Evolutionary conservation across 2,888 invertebrate genomes (phyloP), one percentile per base, ranked within the genome.

Genomic region (Polydrusus pterygomalis): DNA sequence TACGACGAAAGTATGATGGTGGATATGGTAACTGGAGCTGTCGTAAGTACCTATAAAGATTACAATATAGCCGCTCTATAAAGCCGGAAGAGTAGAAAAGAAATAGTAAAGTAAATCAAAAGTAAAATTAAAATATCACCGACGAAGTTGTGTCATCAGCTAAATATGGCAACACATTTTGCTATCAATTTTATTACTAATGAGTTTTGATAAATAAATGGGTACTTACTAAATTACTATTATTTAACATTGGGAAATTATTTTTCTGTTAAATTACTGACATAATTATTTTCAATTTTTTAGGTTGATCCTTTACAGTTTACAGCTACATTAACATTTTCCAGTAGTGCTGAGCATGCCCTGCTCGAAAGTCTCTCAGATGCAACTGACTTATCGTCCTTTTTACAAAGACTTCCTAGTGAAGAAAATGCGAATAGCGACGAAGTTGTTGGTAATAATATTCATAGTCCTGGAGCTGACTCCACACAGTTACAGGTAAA

Each of bases 281-380:
- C 25, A 3, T 25, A 25, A 25, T 15, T 20, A 6, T 10, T 34
- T 67, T 38, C 30, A 13, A 0, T 94, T 95, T 94, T 95, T 56
- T 38, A 76, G 76, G 76, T 73, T 47, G 95, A 96, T 87, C 95
- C 95, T 38, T 89, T 95, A 63, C 95, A 95, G 83, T 95, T 96
- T 85, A 93, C 94, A 9, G 95, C 94, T 2, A 95, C 95, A 0
- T 86, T 96, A 69, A 95, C 95, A 65, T 94, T 96, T 84, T 93
- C 93, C 60, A 92, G 92, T 60, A 91, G 94, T 13, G 93, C 94
- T 43, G 95, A 95, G 87, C 93, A 94, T 82, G 90, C 92, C 1
- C 89, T 96, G 65, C 89, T 96, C 80, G 95, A 95, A 82, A 93
- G 92, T 81, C 88, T 96, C 11, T 92, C 94, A 43, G 96, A 96